phyloP scores from a whole-genome alignment of 64 coral and sea anemone genomes.

The Dendrophyllia cribrosa region DNA sequence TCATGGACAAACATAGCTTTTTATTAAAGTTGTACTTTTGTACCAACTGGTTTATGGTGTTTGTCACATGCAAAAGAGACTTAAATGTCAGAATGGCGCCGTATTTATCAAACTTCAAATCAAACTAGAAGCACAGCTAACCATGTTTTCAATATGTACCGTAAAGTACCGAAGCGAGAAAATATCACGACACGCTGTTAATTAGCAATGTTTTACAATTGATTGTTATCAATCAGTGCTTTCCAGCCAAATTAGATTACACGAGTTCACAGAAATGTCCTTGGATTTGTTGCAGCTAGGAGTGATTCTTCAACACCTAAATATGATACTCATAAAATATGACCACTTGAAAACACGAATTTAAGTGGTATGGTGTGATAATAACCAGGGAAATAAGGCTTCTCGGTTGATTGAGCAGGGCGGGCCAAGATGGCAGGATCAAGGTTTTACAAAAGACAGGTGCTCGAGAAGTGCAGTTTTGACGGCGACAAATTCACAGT shows the following conservation, averaged over 20 bases:
- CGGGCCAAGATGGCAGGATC: background rate
- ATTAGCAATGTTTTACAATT: background rate
- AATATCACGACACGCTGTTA: no score
- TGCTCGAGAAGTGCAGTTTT: background rate
- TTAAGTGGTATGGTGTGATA: constrained; percentile 24
- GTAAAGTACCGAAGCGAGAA: no score
- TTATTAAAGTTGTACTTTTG: no score
- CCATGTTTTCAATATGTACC: no score
- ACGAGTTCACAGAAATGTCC: background rate
- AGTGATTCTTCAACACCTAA: constrained; percentile 59
- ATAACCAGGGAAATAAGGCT: background rate
- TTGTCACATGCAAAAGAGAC: no score
- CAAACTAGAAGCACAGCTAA: no score
- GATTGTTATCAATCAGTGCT: constrained; percentile 22
- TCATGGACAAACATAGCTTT: no score
- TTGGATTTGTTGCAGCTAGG: constrained; percentile 15
- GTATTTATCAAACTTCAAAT: no score
- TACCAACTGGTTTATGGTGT: no score
- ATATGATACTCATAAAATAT: constrained; percentile 63
- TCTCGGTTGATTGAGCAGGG: no score
- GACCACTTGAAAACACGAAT: constrained; percentile 46
- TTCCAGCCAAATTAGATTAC: constrained; percentile 46
- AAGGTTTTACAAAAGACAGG: constrained; percentile 14
- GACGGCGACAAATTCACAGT: background rate
- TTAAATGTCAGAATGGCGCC: no score